These are phyloP conservation scores for Trichoplusia ni DNA, from an alignment of 1,140 invertebrate genomes.

Conservation along the genomic window DNA sequence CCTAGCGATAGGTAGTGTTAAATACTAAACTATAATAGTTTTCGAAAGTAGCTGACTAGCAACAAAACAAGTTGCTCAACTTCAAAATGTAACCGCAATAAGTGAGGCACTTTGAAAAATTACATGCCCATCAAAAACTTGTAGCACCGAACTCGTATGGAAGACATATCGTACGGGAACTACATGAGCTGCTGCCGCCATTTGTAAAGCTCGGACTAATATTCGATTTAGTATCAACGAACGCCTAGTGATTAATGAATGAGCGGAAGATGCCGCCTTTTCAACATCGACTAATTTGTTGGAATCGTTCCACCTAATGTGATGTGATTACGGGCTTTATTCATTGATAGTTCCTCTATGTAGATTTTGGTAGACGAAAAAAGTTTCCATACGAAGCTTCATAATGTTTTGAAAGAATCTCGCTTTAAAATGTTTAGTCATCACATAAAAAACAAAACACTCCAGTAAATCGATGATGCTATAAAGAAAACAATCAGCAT, in stretches of 20 bases:
- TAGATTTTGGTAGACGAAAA: not conserved
- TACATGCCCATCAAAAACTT: conserved; percentile 38
- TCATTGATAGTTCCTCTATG: not conserved
- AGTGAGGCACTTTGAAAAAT: conserved; percentile 35
- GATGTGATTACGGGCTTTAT: conserved; percentile 8
- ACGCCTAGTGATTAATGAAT: conserved; percentile 18
- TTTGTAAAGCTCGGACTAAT: conserved; percentile 22
- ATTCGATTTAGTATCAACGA: conserved; percentile 25
- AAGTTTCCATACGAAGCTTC: too few relatives aligned
- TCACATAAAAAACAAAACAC: too few relatives aligned
- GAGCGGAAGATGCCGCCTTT: conserved; percentile 18
- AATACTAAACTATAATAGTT: not conserved
- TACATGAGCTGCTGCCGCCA: conserved; percentile 9
- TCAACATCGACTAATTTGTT: conserved; percentile 19
- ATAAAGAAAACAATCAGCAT: not conserved
- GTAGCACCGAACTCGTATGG: conserved; percentile 22
- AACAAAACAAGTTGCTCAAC: conserved; percentile 16
- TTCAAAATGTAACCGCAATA: conserved; percentile 28
- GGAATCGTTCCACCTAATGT: conserved; percentile 6
- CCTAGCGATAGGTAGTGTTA: not conserved
- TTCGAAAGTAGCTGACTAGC: conserved; percentile 4
- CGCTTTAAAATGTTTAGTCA: too few relatives aligned
- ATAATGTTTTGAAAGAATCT: too few relatives aligned
- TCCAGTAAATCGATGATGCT: too few relatives aligned
- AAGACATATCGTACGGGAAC: conserved; percentile 36